Percentiles rank a stretch among this genome's conserved stretches.
phyloP scores from a whole-genome alignment of 1,140 invertebrate species.

The Apis mellifera region Amel_HAv3.1 CM009934.2:10758501-10759000 shows the following conservation, averaged over 20 bases:
- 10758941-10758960: too few species aligned
- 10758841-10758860: too few species aligned
- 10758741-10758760: not conserved
- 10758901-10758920: too few species aligned
- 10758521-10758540: too few species aligned
- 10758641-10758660: slow-evolving; percentile 13
- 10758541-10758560: not conserved
- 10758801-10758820: not conserved
- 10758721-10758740: slow-evolving; percentile 13
- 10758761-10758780: not conserved
- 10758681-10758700: slow-evolving; percentile 25
- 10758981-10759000: too few species aligned
- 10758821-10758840: not conserved
- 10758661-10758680: not conserved
- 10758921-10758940: too few species aligned
- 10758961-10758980: too few species aligned
- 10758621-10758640: not conserved
- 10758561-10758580: not conserved
- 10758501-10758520: too few species aligned
- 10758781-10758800: too few species aligned
- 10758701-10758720: slow-evolving; percentile 27
- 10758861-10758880: too few species aligned
- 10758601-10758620: not conserved
- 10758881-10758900: too few species aligned
- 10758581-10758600: not conserved